These are phyloP conservation scores for Physocephala rufipes DNA, from an alignment of 2,888 invertebrate genomes.

Conservation along the genomic window DNA sequence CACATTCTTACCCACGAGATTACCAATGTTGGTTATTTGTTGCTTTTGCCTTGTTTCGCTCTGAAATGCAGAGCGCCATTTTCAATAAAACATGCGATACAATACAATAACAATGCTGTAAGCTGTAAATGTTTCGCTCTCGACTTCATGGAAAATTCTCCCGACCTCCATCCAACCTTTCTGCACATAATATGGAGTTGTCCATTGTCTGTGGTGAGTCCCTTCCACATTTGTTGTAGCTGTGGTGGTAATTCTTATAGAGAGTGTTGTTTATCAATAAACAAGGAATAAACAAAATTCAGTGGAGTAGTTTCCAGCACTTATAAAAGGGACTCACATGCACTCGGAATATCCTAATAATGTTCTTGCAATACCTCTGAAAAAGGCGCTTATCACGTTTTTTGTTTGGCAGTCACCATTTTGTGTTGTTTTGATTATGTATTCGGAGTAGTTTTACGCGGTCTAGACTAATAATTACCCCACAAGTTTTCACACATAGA, in stretches of 20 bases:
- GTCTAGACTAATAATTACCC: not conserved
- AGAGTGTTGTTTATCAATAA: constrained; percentile 54
- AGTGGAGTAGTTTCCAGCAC: constrained; percentile 53
- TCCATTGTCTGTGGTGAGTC: constrained; percentile 48
- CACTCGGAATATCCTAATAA: no score
- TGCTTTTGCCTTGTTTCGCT: constrained; percentile 54
- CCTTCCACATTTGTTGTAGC: constrained; percentile 42
- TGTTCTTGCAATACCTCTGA: no score
- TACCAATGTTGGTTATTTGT: not conserved
- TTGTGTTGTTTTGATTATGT: not conserved
- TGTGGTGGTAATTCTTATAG: constrained; percentile 30
- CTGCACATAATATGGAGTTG: constrained; percentile 19
- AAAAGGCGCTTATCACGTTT: no score
- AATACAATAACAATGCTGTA: constrained; percentile 51
- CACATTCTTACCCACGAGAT: not conserved
- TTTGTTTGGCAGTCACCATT: constrained; percentile 18
- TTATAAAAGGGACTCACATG: constrained; percentile 32
- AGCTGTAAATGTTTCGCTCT: constrained; percentile 50
- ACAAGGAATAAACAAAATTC: constrained; percentile 61
- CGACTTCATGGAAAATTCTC: constrained; percentile 39
- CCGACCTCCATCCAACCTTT: constrained; percentile 36
- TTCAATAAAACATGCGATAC: constrained; percentile 56
- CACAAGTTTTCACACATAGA: no score
- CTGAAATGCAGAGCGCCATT: constrained; percentile 42
- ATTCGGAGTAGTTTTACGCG: not conserved